phyloP scores from a whole-genome alignment of 1,140 invertebrate species.

The Spodoptera frugiperda region DNA sequence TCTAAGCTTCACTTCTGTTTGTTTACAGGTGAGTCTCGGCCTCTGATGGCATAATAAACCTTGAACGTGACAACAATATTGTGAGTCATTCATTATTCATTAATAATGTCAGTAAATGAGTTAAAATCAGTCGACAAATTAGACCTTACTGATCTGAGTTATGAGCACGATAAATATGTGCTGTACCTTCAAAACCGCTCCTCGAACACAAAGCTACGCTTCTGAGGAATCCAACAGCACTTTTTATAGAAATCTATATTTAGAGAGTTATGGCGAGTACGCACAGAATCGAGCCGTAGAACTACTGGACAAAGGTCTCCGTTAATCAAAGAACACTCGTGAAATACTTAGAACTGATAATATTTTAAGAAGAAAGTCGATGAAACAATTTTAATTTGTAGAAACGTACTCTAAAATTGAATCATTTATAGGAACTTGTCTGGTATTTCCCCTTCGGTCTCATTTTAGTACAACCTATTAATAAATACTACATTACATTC shows the following conservation, averaged over 20 bases:
- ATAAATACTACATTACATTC: too few species aligned
- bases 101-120: conserved; percentile 25
- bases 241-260: conserved; percentile 64
- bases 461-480: background rate
- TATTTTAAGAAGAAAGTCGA: background rate
- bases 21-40: conserved; percentile 45
- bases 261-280: conserved; percentile 55
- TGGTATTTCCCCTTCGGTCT: conserved; percentile 6
- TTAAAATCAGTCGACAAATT: conserved; percentile 15
- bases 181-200: conserved; percentile 13
- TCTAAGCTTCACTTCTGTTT: conserved; percentile 31
- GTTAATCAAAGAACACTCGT: conserved; percentile 25
- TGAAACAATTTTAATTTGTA: background rate
- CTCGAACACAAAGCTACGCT: conserved; percentile 37
- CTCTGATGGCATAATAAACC: conserved; percentile 46
- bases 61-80: conserved; percentile 48
- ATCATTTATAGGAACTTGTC: background rate
- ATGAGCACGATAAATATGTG: background rate
- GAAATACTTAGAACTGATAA: conserved; percentile 7
- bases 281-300: conserved; percentile 48
- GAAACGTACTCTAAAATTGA: background rate
- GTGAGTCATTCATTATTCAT: conserved; percentile 48
- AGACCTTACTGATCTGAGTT: background rate
- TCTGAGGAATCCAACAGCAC: conserved; percentile 57
- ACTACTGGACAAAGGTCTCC: conserved; percentile 51